Conservation (phyloP, 2,888 invertebrate species). For the Tetragonisca angustula region DNA sequence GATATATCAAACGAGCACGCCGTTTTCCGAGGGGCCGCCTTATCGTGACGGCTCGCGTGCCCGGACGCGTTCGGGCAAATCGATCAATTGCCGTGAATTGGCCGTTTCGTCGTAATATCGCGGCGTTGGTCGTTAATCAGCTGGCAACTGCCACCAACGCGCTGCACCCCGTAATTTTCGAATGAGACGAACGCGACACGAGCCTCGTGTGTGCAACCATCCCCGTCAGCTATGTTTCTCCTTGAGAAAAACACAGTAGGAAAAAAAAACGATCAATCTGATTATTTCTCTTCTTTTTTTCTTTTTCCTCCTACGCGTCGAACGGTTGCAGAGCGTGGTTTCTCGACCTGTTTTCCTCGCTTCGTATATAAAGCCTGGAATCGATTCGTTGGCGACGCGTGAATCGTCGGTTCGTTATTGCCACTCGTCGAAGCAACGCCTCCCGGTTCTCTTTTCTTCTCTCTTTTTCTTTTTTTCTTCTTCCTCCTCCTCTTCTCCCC, state of each 20-base stretch:
- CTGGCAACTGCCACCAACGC: conserved; percentile 49
- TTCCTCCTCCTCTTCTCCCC: not conserved
- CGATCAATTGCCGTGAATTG: conserved; percentile 65
- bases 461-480: no score
- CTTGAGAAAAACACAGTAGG: no score
- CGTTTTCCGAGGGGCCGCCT: conserved; percentile 42
- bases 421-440: not conserved
- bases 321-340: not conserved
- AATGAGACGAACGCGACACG: conserved; percentile 17
- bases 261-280: not conserved
- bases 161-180: conserved; percentile 34
- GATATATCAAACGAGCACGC: conserved; percentile 32
- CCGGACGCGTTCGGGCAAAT: conserved; percentile 56
- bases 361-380: not conserved
- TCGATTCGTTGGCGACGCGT: conserved; percentile 20
- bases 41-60: conserved; percentile 59
- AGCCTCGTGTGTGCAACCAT: not conserved
- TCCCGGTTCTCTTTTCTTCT: not conserved
- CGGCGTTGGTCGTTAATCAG: conserved; percentile 58
- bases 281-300: not conserved
- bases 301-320: not conserved
- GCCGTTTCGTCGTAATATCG: conserved; percentile 59
- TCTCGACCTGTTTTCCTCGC: not conserved
- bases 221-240: no score
- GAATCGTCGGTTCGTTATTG: conserved; percentile 19